Conservation (phyloP, 2,888 invertebrate genomes). For the Spodoptera exigua region DNA sequence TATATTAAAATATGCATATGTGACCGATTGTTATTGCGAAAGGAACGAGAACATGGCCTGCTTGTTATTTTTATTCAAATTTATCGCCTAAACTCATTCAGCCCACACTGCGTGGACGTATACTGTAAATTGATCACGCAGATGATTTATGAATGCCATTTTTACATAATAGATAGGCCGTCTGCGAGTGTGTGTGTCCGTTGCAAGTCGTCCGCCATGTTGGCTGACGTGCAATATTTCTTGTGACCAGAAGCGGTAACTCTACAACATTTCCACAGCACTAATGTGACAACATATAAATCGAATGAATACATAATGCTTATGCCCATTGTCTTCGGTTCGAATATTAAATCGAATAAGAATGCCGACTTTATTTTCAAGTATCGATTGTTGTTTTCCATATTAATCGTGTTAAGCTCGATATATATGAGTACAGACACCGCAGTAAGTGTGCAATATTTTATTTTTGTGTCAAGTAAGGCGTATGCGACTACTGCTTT, state of each 20-base stretch:
- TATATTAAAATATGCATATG: conserved; percentile 48
- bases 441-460: conserved; percentile 30
- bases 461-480: conserved; percentile 28
- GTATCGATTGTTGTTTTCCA: conserved; percentile 41
- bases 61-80: conserved; percentile 70
- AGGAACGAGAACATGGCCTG: conserved; percentile 53
- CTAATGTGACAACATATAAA: conserved; percentile 60
- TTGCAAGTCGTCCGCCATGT: conserved; percentile 48
- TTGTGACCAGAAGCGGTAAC: conserved; percentile 56
- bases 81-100: conserved; percentile 66
- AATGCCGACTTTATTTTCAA: conserved; percentile 40
- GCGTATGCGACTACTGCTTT: conserved; percentile 20
- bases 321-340: conserved; percentile 66
- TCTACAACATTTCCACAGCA: conserved; percentile 52
- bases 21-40: conserved; percentile 57
- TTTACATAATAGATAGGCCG: conserved; percentile 69
- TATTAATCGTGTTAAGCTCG: conserved; percentile 25
- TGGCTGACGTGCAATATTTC: conserved; percentile 62
- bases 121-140: conserved; percentile 72
- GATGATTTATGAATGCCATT: conserved; percentile 70
- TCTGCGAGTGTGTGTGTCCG: conserved; percentile 41
- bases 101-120: conserved; percentile 67
- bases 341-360: conserved; percentile 45
- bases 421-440: conserved; percentile 23
- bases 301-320: conserved; percentile 58